Conservation (phyloP, 2,888 invertebrate genomes). For the Tetheella fluctuosa region DNA sequence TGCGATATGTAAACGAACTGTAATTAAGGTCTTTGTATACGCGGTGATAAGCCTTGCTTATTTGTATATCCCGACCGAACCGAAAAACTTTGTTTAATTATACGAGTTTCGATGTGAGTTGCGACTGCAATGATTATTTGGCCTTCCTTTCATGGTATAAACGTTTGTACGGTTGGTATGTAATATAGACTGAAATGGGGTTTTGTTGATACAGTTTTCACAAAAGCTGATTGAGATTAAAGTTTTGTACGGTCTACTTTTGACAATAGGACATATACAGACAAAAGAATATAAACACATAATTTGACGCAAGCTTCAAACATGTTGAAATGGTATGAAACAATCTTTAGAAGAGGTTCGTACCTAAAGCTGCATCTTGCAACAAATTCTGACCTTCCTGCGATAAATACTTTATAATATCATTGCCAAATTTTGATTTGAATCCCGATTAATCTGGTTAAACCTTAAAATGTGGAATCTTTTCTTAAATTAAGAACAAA, state of each 20-base stretch:
- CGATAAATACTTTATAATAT: no score
- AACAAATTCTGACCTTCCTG: no score
- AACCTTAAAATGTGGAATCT: no score
- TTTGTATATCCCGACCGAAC: slow-evolving; percentile 24
- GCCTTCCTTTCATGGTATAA: not conserved
- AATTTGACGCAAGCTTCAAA: no score
- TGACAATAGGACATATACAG: not conserved
- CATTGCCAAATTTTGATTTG: no score
- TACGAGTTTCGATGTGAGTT: slow-evolving; percentile 11
- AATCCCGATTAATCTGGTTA: not conserved
- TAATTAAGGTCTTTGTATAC: slow-evolving; percentile 38
- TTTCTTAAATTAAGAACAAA: slow-evolving; percentile 1
- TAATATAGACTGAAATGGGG: not conserved
- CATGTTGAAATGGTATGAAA: no score
- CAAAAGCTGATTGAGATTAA: not conserved
- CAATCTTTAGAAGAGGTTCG: no score
- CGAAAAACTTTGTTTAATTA: slow-evolving; percentile 23
- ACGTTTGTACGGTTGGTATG: not conserved
- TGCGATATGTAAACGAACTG: slow-evolving; percentile 41
- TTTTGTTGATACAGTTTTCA: not conserved
- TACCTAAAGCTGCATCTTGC: no score
- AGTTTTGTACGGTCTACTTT: not conserved
- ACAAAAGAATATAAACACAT: no score
- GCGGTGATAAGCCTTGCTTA: slow-evolving; percentile 24
- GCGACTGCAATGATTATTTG: slow-evolving; percentile 9